Base-by-base conservation (phyloP, 2,888 invertebrate species). In the Uropetala carovei region DNA sequence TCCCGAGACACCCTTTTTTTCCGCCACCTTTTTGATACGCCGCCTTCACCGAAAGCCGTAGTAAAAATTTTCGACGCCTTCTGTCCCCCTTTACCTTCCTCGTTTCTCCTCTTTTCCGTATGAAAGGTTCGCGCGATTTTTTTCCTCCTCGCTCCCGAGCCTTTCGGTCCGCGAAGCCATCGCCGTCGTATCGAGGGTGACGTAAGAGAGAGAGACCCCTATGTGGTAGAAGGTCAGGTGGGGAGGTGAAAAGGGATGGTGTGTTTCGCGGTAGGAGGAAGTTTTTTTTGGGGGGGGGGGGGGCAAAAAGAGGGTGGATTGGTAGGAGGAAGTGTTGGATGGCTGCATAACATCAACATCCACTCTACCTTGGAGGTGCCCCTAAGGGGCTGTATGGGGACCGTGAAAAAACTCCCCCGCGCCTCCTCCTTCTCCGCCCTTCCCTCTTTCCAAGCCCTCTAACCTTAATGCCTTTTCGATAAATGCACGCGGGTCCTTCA, bases 381-480 rank as follows among this genome's bases (percentile, higher is more conserved):
- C 75, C 75, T 75, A 10, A 10, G 75, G 75, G 75, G 22, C 13
- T 68, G 10, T n/a, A 22, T 22, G 22, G 27, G 75, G 60, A 75
- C 22, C 22, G 75, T 22, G 68, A 2, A 22, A 68, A 68, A 68
- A 68, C 68, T 27, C 75, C 22, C 68, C 68, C 43, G 43, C 43
- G 43, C 5, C 43, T 43, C 43, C 43, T 43, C 43, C 43, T 43
- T 5, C 43, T 43, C 43, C 43, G 43, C 43, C 43, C 43, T 43
- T 43, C 43, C 3, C 43, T 43, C 43, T 43, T 43, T 43, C 43
- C 43, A 43, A 1, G 43, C 43, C 22, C 68, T 75, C 75, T 75
- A 75, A 75, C 75, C 75, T 75, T 75, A 75, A 75, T 75, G 75
- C 75, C 75, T 75, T 75, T 75, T 75, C 75, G 75, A 75, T 75